Evolutionary conservation across 2,797 vertebrate genomes (phyloP).

Genomic region (Gymnopithys bicolor): DNA sequence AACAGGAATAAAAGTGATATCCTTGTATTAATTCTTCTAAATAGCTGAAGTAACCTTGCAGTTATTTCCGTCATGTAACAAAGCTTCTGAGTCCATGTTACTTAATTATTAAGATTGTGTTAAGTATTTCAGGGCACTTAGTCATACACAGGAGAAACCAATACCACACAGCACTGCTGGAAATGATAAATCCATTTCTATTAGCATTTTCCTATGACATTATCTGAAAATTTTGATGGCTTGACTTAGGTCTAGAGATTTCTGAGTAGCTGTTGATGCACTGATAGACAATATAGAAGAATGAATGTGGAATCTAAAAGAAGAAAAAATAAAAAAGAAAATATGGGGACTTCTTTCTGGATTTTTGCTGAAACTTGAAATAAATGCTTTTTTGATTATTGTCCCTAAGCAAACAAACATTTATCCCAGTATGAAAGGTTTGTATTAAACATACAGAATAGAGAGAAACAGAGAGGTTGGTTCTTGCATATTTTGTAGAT

Average conservation of each 20-base stretch:
- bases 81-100: fast-evolving
- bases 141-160: background rate
- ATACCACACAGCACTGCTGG: background rate
- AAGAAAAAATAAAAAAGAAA: background rate
- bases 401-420: background rate
- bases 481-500: background rate
- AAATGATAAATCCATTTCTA: background rate
- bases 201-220: background rate
- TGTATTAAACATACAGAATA: background rate
- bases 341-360: background rate
- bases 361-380: background rate
- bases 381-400: background rate
- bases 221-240: background rate
- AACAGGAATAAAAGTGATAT: background rate
- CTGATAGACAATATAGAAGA: background rate
- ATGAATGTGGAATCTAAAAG: background rate
- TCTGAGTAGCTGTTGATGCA: background rate
- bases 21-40: background rate
- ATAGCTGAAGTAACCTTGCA: background rate
- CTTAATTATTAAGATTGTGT: background rate
- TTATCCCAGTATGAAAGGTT: background rate
- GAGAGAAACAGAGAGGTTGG: background rate
- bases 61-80: background rate
- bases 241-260: background rate
- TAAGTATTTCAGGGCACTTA: background rate